These are phyloP conservation scores for Sesia bembeciformis DNA, from an alignment of 2,888 invertebrate genomes.

Conservation along the genomic window DNA sequence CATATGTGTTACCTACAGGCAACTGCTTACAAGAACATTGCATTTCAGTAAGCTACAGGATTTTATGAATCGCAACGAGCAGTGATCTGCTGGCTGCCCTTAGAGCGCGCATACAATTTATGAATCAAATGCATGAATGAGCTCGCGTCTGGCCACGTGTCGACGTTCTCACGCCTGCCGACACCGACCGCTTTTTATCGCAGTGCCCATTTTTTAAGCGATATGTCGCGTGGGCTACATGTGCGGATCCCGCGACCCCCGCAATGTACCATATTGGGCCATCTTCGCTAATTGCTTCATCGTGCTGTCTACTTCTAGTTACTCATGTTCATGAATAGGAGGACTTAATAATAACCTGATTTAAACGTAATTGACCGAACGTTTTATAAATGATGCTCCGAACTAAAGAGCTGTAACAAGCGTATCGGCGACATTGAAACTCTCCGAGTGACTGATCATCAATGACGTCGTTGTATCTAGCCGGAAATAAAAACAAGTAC, in stretches of 20 bases:
- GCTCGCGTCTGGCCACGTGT: slow-evolving; percentile 59
- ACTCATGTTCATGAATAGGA: background rate
- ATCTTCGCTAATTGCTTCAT: slow-evolving; percentile 61
- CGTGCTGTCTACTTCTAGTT: slow-evolving; percentile 19
- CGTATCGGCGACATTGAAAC: slow-evolving; percentile 19
- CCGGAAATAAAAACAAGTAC: slow-evolving; percentile 41
- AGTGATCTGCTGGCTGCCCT: slow-evolving; percentile 17
- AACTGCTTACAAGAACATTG: too few relatives aligned
- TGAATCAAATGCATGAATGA: slow-evolving; percentile 73
- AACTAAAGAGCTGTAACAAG: slow-evolving; percentile 7
- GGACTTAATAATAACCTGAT: background rate
- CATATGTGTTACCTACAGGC: too few relatives aligned
- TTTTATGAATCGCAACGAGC: background rate
- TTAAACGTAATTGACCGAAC: background rate
- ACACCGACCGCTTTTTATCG: slow-evolving; percentile 56
- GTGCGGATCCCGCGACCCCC: slow-evolving; percentile 57
- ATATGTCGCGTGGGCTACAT: slow-evolving; percentile 63
- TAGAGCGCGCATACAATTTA: slow-evolving; percentile 44
- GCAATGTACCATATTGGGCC: slow-evolving; percentile 57
- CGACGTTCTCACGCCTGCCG: slow-evolving; percentile 59
- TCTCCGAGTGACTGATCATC: slow-evolving; percentile 13
- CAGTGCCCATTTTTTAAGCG: slow-evolving; percentile 41
- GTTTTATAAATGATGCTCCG: background rate
- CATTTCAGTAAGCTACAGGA: background rate
- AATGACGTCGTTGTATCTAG: slow-evolving; percentile 17